Evolutionary conservation across 2,888 invertebrate genomes (phyloP).

Genomic region (Drosophila pegasa): DNA sequence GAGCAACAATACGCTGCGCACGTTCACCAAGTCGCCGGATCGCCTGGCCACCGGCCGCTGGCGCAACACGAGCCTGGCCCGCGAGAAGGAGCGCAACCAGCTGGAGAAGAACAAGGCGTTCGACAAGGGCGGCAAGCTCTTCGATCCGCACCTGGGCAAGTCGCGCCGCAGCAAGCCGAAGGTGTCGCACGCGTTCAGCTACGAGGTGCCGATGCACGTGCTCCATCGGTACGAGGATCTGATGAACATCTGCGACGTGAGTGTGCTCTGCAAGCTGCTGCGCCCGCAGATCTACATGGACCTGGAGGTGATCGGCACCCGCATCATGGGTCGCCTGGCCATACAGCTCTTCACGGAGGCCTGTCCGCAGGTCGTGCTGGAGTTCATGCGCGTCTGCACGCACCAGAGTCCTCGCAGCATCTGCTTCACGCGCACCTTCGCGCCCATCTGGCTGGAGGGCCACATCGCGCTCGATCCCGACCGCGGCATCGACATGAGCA

Average conservation of each 20-base stretch:
- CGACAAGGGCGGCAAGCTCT: constrained; percentile 58
- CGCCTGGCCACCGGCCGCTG: constrained; percentile 68
- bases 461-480: constrained; percentile 60
- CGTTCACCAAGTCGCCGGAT: constrained; percentile 68
- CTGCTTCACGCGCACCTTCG: constrained; percentile 69
- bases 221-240: constrained; percentile 75
- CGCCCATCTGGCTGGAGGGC: constrained; percentile 81
- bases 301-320: constrained; percentile 59
- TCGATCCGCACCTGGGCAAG: constrained; percentile 53
- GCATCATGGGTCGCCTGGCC: constrained; percentile 70
- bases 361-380: constrained; percentile 80
- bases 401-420: constrained; percentile 42
- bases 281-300: constrained; percentile 82
- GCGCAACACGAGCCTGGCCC: constrained; percentile 53
- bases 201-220: constrained; percentile 70
- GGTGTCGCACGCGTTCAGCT: constrained; percentile 45
- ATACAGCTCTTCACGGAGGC: constrained; percentile 82
- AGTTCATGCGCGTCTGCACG: constrained; percentile 78
- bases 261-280: constrained; percentile 68
- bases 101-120: constrained; percentile 55
- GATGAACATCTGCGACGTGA: constrained; percentile 59
- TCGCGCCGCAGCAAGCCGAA: constrained; percentile 20
- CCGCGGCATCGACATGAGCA: constrained; percentile 49
- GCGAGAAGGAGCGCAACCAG: constrained; percentile 59
- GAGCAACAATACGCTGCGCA: constrained; percentile 54